Percentiles rank a stretch among this genome's conserved stretches.
phyloP scores from a whole-genome alignment of 2,113 vertebrate species.

The Pomatostomus ruficeps region DNA sequence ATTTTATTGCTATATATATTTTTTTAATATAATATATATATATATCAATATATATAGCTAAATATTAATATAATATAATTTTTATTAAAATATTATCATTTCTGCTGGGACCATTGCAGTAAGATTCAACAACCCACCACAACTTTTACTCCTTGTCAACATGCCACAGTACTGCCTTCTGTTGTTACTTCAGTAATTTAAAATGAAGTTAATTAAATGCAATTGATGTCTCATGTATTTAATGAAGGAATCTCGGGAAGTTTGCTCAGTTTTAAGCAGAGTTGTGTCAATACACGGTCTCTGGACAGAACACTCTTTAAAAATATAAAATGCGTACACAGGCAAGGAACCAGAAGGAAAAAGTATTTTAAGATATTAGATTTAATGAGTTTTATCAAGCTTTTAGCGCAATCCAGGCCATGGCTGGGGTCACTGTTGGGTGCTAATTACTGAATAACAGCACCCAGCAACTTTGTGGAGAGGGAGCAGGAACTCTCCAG shows the following conservation, averaged over 20 bases:
- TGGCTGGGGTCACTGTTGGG: neutral
- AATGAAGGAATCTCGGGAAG: conserved; percentile 51
- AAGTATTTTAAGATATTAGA: neutral
- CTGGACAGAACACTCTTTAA: conserved; percentile 40
- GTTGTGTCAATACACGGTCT: conserved; percentile 30
- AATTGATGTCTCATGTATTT: conserved; percentile 55
- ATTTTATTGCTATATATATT: no score
- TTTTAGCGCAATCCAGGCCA: neutral
- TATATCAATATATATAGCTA: no score
- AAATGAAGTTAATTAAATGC: conserved; percentile 67
- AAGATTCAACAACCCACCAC: conserved; percentile 62
- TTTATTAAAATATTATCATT: no score
- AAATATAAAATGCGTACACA: conserved; percentile 1
- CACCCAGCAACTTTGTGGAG: neutral
- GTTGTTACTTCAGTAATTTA: conserved; percentile 50
- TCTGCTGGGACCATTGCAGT: conserved; percentile 45
- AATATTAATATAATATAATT: no score
- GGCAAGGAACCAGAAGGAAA: neutral
- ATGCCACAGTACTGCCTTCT: neutral
- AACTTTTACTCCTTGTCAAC: conserved; percentile 31
- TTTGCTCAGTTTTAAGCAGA: conserved; percentile 49
- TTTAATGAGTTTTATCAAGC: neutral
- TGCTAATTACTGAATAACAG: neutral
- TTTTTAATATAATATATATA: no score
- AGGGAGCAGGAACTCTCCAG: neutral